Evolutionary conservation across 2,113 vertebrate genomes (phyloP).

Genomic region (Oxyura jamaicensis): DNA sequence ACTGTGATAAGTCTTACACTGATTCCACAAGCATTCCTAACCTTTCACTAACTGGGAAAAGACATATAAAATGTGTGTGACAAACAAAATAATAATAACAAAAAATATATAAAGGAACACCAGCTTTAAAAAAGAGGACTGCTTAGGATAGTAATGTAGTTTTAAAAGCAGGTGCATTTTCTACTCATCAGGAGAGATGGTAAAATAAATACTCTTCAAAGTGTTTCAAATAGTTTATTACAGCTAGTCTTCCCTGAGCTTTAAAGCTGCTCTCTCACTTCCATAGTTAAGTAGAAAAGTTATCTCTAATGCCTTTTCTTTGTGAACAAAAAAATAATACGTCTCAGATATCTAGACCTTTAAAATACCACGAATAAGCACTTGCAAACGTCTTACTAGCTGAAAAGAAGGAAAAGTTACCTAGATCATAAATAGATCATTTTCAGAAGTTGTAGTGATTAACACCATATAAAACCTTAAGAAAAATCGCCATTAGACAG

Average conservation of each 20-base stretch:
- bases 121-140: background rate
- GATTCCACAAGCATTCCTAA: background rate
- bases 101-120: background rate
- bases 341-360: constrained; percentile 7
- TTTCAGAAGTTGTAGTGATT: constrained; percentile 36
- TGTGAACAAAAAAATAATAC: background rate
- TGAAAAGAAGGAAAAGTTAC: constrained; percentile 45
- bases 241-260: background rate
- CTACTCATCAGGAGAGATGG: background rate
- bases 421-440: constrained; percentile 8
- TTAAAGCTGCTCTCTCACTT: background rate
- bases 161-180: constrained; percentile 1
- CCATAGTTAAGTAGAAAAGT: background rate
- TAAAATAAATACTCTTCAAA: constrained; percentile 11
- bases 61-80: background rate
- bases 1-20: background rate
- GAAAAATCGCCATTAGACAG: background rate
- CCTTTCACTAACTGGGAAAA: background rate
- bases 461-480: constrained; percentile 24
- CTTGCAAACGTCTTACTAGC: constrained; percentile 12
- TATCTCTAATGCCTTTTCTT: constrained; percentile 14
- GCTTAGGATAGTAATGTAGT: background rate
- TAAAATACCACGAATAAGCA: constrained; percentile 55
- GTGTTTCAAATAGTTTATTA: background rate
- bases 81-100: background rate